Evolutionary conservation across 2,797 vertebrate species (phyloP), one percentile per base, ranked within the genome.

Genomic region (Rhabdophis nuchalis): DNA sequence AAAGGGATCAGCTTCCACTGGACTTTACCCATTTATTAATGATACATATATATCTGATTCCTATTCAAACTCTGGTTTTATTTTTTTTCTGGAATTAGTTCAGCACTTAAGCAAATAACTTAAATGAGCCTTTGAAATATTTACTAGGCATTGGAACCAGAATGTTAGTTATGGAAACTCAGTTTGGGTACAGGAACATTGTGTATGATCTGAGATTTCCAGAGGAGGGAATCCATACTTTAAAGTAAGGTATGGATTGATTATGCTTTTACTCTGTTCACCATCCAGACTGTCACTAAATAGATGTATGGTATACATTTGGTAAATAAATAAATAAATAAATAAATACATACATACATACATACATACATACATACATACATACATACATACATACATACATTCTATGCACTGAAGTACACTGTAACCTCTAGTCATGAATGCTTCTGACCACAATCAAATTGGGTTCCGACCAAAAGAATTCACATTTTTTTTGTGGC

Each of bases 41-140:
- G 23, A 61, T n/a, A 29, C 36, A 41, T 11, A 27, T 11, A 27
- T 0, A 64, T 41, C 82, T 46, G n/a, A 91, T 82, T 50, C 18
- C 11, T 46, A 91, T 27, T 41, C 23, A 46, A 82, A 46, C 18
- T 64, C 0, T 23, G 12, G n/a, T 88, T 5, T 7, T 53, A 29
- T 52, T 50, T 20, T 23, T 52, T 72, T 25, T 10, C 32, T 90
- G 85, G 54, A 91, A 93, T 95, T 93, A 56, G 90, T 85, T 41
- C 52, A 87, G 27, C 57, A 5, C 41, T 29, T 68, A 93, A 92
- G 93, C 56, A 60, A 87, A 2, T 90, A 91, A 41, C 68, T 87
- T 92, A n/a, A 93, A 6, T 87, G 25, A 90, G 36, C 87, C 23
- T 29, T 57, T 86, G 68, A 91, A 41, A 13, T 60, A 89, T 91